Evolutionary conservation across 2,888 invertebrate species (phyloP).

Genomic region (Nymphalis c-album): DNA sequence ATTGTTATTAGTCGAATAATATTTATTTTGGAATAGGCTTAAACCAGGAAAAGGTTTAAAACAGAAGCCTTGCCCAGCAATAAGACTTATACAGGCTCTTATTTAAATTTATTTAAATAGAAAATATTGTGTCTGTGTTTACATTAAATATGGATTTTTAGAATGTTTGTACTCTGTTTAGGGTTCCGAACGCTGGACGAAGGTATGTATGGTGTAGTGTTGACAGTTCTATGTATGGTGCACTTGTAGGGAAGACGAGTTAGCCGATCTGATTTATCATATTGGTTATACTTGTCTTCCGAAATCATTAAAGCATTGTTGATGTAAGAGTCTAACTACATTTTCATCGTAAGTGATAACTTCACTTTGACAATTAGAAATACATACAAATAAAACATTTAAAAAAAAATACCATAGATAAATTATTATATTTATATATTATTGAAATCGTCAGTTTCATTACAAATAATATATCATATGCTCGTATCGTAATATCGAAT

Average conservation of each 20-base stretch:
- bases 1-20: no score
- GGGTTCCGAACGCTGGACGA: slow-evolving; percentile 70
- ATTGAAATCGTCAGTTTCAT: no score
- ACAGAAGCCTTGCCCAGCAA: no score
- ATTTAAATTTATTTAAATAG: background rate
- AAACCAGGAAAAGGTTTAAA: no score
- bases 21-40: no score
- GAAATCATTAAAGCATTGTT: slow-evolving; percentile 6
- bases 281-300: slow-evolving; percentile 1
- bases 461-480: no score
- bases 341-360: background rate
- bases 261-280: background rate
- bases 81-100: no score
- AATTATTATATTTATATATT: slow-evolving; percentile 2
- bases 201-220: slow-evolving; percentile 62
- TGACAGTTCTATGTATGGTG: slow-evolving; percentile 38
- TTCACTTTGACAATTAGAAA: background rate
- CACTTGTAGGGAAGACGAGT: slow-evolving; percentile 27
- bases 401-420: background rate
- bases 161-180: slow-evolving; percentile 57
- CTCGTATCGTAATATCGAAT: no score
- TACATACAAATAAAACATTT: background rate
- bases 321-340: slow-evolving; percentile 7
- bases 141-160: slow-evolving; percentile 29
- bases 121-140: slow-evolving; percentile 25